Base-by-base conservation (phyloP, 2,888 invertebrate genomes). In the Synergus umbraculus region DNA sequence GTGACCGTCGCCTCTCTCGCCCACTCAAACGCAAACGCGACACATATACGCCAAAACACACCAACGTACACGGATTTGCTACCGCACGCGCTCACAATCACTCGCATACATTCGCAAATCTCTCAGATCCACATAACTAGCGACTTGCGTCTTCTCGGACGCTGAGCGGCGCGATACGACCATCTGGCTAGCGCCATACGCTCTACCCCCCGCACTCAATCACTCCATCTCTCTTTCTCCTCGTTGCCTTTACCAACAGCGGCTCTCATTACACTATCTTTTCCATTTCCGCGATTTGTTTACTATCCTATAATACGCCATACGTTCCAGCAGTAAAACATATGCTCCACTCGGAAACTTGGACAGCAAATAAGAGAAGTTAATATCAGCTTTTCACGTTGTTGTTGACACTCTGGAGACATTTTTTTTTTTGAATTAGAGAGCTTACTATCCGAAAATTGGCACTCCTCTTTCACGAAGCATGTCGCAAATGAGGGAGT, bases 1-100 rank as follows among this genome's bases (percentile, higher is more conserved):
- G 87, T 85, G 86, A 86, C 85, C 86, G 87, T 86, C 85, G 85
- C 83, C 85, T 84, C 81, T 77, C 81, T 85, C 83, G 83, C 81
- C 83, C 82, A 83, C 83, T 85, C 81, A 80, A 77, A n/a, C 83
- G 81, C 83, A 82, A 83, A 84, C 82, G 84, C 83, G 80, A 81
- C 65, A 82, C 81, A 84, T 79, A 84, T 81, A 76, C 64, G 46
- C 76, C 63, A 77, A 64, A 78, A 76, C 78, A 65, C 44, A 69
- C 63, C 43, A 29, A 64, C 44, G n/a, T 29, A 77, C 44, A 54
- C 18, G 49, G 18, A 54, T 79, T 44, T 67, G 66, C 64, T 43
- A 41, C 43, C 69, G 76, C 79, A 76, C 76, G 79, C 67, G 78
- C 60, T 69, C 46, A 63, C 60, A 76, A 18, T 58, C n/a, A 29